Conservation (phyloP, 2,888 invertebrate species). For the Lottia scabra region DNA sequence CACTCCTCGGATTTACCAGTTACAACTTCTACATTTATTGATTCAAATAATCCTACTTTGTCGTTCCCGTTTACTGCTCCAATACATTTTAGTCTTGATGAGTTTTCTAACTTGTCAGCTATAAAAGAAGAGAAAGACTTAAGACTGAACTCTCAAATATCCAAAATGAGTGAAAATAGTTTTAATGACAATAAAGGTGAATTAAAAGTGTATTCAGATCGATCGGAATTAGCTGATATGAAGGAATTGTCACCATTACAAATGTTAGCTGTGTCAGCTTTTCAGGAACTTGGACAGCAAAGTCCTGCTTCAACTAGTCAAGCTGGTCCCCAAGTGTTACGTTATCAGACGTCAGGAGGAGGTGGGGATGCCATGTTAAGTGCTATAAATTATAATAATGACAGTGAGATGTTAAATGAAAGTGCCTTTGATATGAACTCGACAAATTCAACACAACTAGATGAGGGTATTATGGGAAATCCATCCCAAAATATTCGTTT, state of each 20-base stretch:
- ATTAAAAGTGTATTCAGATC: constrained; percentile 14
- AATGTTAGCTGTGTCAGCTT: constrained; percentile 33
- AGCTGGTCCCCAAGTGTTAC: constrained; percentile 48
- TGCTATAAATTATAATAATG: constrained; percentile 66
- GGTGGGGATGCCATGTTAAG: constrained; percentile 68
- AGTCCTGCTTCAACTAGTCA: constrained; percentile 56
- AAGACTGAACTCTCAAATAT: constrained; percentile 6
- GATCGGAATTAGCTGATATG: constrained; percentile 12
- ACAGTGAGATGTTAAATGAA: constrained; percentile 65
- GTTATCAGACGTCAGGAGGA: constrained; percentile 55
- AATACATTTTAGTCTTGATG: constrained; percentile 13
- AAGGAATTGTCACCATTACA: constrained; percentile 36
- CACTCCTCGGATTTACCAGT: constrained; percentile 15
- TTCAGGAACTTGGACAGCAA: constrained; percentile 56
- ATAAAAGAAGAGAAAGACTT: constrained; percentile 18
- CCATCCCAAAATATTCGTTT: constrained; percentile 44
- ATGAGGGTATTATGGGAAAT: constrained; percentile 64
- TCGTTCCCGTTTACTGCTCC: constrained; percentile 16
- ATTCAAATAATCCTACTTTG: constrained; percentile 10
- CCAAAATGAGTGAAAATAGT: constrained; percentile 17
- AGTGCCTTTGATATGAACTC: constrained; percentile 63
- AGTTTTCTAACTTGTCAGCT: constrained; percentile 6
- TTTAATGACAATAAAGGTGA: constrained; percentile 16
- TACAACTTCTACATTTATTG: constrained; percentile 8
- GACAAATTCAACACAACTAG: constrained; percentile 48